A percentile compares a stretch with the other conserved stretches of the same genome.
Evolutionary conservation across 2,113 vertebrate genomes (phyloP).

Genomic region (Gallinago media): DNA sequence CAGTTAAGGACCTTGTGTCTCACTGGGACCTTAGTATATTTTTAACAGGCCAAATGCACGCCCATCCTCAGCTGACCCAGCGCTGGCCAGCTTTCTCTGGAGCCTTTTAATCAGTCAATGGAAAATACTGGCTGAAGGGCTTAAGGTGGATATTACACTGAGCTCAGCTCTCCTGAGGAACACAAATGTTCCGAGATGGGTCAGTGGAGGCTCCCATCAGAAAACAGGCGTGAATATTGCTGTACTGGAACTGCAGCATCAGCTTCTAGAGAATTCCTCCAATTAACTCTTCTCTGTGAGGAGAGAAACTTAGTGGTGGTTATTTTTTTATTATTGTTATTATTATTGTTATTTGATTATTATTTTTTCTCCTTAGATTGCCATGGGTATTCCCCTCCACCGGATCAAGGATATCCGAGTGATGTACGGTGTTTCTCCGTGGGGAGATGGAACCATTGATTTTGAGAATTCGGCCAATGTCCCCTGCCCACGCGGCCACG

Average conservation of each 20-base stretch:
- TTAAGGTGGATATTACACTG: background rate
- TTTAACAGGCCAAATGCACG: background rate
- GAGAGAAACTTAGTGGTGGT: background rate
- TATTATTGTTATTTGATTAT: background rate
- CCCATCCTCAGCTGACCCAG: constrained; percentile 31
- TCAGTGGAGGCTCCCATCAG: background rate
- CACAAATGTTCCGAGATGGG: accelerated
- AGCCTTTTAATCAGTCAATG: constrained; percentile 2
- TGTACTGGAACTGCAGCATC: background rate
- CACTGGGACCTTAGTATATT: background rate
- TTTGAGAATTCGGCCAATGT: constrained; percentile 90
- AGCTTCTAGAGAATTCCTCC: background rate
- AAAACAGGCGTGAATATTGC: background rate
- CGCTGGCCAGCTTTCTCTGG: background rate
- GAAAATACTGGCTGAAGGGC: constrained; percentile 35
- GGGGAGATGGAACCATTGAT: constrained; percentile 92
- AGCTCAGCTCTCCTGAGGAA: background rate
- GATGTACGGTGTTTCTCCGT: constrained; percentile 93
- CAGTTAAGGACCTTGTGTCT: background rate
- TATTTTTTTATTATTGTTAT: too few relatives aligned
- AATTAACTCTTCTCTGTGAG: background rate
- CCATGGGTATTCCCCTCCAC: constrained; percentile 96
- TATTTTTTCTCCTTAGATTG: constrained; percentile 81
- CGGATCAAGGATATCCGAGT: constrained; percentile 97
- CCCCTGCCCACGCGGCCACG: constrained; percentile 93